Evolutionary conservation across 2,797 vertebrate species (phyloP), one percentile per base, ranked within the genome.

Genomic region (Hoplostethus mediterraneus): DNA sequence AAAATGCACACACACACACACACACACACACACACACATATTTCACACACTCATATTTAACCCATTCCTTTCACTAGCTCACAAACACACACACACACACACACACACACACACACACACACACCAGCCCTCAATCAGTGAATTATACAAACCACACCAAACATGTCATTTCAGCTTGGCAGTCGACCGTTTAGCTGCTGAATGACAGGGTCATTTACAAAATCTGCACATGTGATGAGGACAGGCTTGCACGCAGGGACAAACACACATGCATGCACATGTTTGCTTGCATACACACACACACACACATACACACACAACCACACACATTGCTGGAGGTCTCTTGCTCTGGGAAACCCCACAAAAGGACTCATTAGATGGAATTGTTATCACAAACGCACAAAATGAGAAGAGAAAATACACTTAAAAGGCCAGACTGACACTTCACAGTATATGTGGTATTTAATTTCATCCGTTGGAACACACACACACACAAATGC

Each of bases 151-250:
- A 71, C 80, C 62, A 64, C 74, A 70, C 64, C 69, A 85, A 87
- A 75, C 89, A 75, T 90, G 84, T 89, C 74, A 89, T 89, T 91
- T 88, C 72, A 71, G 81, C 64, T 82, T 80, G 83, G 84, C 81
- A 87, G 82, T 80, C 77, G 55, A 80, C 82, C 78, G 85, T 81
- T 75, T 63, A 86, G 67, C 73, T 42, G 66, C 66, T 61, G 73
- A 77, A 73, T 63, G 73, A 76, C 78, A 73, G 83, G 84, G 75
- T 85, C 82, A 88, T 88, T 89, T 82, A 44, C 47, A 61, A 81
- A 81, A 63, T 83, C 82, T n/a, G 11, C 17, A 28, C 36, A 54
- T 21, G 21, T 44, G 42, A 13, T 10, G 42, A 44, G 42, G 42
- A 44, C 42, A 44, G 42, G 42, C 42, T 44, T 25, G 6, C 28